A percentile compares a stretch with the other conserved stretches of the same genome.
Evolutionary conservation across 2,888 invertebrate species (phyloP).

Genomic region (Phyto melanocephala): DNA sequence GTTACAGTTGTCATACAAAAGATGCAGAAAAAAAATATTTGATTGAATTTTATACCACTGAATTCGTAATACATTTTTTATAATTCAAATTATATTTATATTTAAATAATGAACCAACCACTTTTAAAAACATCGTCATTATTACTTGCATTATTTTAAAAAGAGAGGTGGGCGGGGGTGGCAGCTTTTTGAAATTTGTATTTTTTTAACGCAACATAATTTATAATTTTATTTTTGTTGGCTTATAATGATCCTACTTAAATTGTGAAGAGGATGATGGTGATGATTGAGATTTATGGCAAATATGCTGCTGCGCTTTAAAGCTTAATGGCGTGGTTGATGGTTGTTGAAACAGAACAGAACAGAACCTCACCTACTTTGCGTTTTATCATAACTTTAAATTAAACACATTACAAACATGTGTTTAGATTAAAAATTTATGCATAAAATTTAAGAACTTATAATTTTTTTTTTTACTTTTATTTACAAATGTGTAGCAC

Average conservation of each 20-base stretch:
- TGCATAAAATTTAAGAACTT: neutral
- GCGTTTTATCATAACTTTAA: neutral
- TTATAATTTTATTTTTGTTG: neutral
- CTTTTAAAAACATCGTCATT: conserved; percentile 1
- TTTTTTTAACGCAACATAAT: neutral
- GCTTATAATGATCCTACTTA: conserved; percentile 6
- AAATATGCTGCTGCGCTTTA: neutral
- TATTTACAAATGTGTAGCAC: neutral
- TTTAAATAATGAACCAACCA: conserved; percentile 44
- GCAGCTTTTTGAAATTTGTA: no score
- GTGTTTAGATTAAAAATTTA: neutral
- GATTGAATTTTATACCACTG: conserved; percentile 8
- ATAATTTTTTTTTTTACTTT: neutral
- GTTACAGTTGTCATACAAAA: conserved; percentile 16
- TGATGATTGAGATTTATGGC: conserved; percentile 5
- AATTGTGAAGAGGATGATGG: conserved; percentile 10
- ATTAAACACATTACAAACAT: conserved; percentile 23
- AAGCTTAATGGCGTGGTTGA: neutral
- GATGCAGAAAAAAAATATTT: neutral
- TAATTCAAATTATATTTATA: neutral
- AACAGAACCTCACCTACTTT: neutral
- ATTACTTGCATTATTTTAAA: neutral
- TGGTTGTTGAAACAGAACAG: neutral
- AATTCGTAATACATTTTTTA: neutral
- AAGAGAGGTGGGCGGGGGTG: neutral